These are phyloP conservation scores for Alouatta palliata DNA, from an alignment of 2,113 vertebrate genomes.

Conservation along the genomic window DNA sequence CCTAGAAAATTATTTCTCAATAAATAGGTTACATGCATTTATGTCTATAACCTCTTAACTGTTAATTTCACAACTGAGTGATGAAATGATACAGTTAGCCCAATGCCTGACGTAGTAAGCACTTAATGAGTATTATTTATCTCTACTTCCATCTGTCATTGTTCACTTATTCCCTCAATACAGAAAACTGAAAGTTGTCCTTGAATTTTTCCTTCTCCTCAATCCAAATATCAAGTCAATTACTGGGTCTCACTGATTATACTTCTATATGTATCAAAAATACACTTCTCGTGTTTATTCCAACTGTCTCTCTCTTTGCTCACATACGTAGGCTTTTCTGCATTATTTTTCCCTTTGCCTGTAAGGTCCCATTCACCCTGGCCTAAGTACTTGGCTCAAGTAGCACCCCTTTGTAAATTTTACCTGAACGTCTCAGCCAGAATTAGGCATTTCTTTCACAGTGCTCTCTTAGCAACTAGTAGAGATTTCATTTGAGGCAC, in stretches of 20 bases:
- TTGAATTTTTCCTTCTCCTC: not conserved
- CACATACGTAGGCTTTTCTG: not conserved
- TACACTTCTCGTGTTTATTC: not conserved
- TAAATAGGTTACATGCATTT: not conserved
- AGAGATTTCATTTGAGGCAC: not conserved
- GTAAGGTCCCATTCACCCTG: not conserved
- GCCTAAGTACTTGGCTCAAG: not conserved
- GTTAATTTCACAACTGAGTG: not conserved
- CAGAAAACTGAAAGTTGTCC: constrained; percentile 4
- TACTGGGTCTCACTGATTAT: not conserved
- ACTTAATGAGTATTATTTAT: not conserved
- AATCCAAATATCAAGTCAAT: not conserved
- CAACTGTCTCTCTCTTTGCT: not conserved
- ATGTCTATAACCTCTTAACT: not conserved
- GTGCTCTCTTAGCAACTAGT: not conserved
- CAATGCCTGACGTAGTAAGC: not conserved
- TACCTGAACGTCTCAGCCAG: not conserved
- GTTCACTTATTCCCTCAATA: not conserved
- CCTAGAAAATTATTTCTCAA: not conserved
- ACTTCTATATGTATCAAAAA: not conserved
- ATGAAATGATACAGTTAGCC: not conserved
- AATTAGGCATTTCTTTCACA: not conserved
- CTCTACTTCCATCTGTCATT: not conserved
- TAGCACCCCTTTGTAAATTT: not conserved
- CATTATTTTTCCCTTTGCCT: not conserved